phyloP scores from a whole-genome alignment of 2,797 vertebrate species.

The Darevskia mixta region DNA sequence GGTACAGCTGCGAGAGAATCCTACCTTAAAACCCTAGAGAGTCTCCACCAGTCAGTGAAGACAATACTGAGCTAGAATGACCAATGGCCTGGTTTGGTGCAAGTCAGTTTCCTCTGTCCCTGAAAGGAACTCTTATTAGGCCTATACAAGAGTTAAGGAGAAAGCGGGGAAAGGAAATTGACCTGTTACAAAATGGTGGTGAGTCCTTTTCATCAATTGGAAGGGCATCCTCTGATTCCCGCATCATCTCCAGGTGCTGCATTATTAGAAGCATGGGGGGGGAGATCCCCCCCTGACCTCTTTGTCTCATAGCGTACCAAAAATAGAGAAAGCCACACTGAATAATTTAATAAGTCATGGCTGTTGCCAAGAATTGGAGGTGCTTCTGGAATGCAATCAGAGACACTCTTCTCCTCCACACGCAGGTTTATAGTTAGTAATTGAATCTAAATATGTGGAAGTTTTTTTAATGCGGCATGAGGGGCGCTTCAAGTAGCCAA shows the following conservation, averaged over 20 bases:
- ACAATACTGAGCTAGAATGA: too few species aligned
- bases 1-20: too few species aligned
- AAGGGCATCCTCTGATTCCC: rapidly evolving
- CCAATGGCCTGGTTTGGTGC: too few species aligned
- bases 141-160: background rate
- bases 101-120: too few species aligned
- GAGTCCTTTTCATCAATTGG: background rate
- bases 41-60: too few species aligned
- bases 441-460: constrained; percentile 48
- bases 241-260: constrained; percentile 13
- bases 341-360: constrained; percentile 45
- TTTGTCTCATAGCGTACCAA: constrained; percentile 25
- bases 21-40: too few species aligned
- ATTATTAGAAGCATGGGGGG: background rate
- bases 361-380: constrained; percentile 39
- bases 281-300: background rate
- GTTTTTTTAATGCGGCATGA: constrained; percentile 27
- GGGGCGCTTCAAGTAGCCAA: constrained; percentile 50
- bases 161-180: background rate
- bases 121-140: too few species aligned
- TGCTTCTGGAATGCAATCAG: constrained; percentile 30
- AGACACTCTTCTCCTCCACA: constrained; percentile 14
- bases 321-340: constrained; percentile 25
- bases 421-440: constrained; percentile 37
- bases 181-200: background rate